Evolutionary conservation across 2,113 vertebrate species (phyloP).

Genomic region (Patagioenas fasciata): DNA sequence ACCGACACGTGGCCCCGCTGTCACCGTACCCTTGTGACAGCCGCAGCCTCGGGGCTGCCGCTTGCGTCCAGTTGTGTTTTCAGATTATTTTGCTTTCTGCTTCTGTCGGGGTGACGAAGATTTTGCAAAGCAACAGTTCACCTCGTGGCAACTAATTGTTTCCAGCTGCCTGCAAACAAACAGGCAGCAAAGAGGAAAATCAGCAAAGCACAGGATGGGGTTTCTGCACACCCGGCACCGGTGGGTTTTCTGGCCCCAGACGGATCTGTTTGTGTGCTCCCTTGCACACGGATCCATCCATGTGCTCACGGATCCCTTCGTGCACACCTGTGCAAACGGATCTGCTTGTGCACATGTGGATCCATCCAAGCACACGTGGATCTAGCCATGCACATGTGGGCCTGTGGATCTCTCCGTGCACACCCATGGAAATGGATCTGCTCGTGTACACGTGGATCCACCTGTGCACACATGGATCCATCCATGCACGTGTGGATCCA

Average conservation of each 20-base stretch:
- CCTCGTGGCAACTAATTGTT: background rate
- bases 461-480: background rate
- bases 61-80: background rate
- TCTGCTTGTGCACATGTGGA: accelerated
- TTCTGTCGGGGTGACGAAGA: accelerated
- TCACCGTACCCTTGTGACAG: background rate
- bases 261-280: accelerated
- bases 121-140: background rate
- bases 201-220: background rate
- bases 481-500: background rate
- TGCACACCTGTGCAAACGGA: accelerated
- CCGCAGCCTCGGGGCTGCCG: accelerated
- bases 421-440: background rate
- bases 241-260: background rate
- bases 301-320: accelerated
- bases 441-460: too few relatives aligned
- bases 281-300: background rate
- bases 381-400: accelerated
- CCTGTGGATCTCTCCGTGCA: background rate
- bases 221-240: accelerated
- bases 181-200: background rate
- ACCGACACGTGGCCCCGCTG: background rate
- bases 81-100: background rate
- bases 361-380: accelerated
- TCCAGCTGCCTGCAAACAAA: background rate